Evolutionary conservation across 2,113 vertebrate species (phyloP).

Genomic region (Carassius gibelio): DNA sequence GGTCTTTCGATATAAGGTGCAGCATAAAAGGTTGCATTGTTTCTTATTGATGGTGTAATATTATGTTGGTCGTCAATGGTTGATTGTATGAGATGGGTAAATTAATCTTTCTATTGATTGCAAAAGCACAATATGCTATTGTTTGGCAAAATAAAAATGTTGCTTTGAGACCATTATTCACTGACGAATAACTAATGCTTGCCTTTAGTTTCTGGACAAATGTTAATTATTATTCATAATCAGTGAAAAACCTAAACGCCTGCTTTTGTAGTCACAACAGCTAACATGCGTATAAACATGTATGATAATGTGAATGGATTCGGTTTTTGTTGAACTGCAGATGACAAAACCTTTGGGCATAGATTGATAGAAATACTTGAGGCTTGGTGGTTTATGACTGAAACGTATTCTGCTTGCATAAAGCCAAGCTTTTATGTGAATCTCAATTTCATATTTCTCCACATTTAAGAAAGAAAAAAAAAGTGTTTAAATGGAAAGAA

Average conservation of each 20-base stretch:
- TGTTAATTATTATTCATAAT: neutral
- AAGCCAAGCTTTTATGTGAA: neutral
- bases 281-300: slow-evolving; percentile 4
- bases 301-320: neutral
- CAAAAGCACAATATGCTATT: slow-evolving; percentile 34
- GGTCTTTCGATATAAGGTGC: slow-evolving; percentile 67
- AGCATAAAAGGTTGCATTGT: slow-evolving; percentile 62
- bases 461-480: neutral
- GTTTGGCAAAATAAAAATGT: slow-evolving; percentile 62
- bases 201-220: neutral
- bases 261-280: slow-evolving; percentile 8
- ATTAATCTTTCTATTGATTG: slow-evolving; percentile 4
- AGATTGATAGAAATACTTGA: neutral
- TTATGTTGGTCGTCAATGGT: slow-evolving; percentile 46
- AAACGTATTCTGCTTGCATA: too few relatives aligned
- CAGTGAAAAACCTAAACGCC: neutral
- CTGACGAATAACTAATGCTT: neutral
- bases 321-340: neutral
- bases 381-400: neutral
- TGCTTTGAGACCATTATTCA: slow-evolving; percentile 24
- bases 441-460: neutral
- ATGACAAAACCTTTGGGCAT: neutral
- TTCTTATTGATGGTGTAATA: slow-evolving; percentile 56
- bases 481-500: neutral
- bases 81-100: neutral